phyloP scores from a whole-genome alignment of 2,797 vertebrate species.

The Synaphobranchus kaupii region DNA sequence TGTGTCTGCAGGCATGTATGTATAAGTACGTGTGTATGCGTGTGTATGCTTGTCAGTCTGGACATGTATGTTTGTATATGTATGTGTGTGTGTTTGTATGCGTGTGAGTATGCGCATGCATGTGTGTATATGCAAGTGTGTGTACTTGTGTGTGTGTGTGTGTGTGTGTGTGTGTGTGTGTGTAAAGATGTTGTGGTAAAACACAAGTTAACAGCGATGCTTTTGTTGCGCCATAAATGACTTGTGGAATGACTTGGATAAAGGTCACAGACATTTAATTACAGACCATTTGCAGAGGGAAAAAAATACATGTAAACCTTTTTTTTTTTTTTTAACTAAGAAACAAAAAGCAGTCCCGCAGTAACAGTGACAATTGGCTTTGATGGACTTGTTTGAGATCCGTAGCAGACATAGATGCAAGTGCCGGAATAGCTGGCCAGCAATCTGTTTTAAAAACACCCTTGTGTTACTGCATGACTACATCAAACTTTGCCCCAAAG shows the following conservation, averaged over 20 bases:
- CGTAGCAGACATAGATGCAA: not conserved
- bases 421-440: not conserved
- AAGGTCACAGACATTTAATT: not conserved
- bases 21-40: not conserved
- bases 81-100: not conserved
- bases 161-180: not conserved
- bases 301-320: not conserved
- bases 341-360: not conserved
- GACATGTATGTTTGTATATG: not conserved
- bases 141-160: not conserved
- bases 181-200: constrained; percentile 7
- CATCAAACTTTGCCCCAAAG: constrained; percentile 24
- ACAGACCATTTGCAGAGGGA: not conserved
- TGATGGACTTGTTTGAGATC: not conserved
- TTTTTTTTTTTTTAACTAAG: not conserved
- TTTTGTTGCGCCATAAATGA: constrained; percentile 5
- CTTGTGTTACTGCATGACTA: not conserved
- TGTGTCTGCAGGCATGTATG: not conserved
- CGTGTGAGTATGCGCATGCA: not conserved
- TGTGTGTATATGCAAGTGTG: not conserved
- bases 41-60: not conserved
- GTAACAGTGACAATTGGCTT: not conserved
- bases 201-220: not conserved
- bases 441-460: not conserved
- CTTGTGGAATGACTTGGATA: not conserved